Percentiles rank a stretch among this genome's conserved stretches.
Conservation (phyloP, 1,140 invertebrate species). For the Melitaea cinxia region DNA sequence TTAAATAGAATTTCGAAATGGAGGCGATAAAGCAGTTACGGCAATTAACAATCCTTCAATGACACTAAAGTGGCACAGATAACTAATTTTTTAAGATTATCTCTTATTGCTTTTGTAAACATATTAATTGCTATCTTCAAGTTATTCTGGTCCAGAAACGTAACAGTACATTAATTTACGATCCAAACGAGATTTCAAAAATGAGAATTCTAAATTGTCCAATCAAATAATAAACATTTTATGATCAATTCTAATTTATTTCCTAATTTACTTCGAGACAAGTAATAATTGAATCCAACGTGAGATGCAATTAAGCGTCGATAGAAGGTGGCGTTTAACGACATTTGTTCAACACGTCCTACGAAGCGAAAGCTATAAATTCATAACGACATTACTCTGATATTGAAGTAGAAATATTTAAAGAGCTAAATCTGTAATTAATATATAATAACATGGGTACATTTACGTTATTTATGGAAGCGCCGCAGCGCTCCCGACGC, state of each 20-base stretch:
- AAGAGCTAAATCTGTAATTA: conserved; percentile 25
- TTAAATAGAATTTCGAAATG: no score
- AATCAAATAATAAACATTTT: conserved; percentile 33
- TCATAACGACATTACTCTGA: conserved; percentile 21
- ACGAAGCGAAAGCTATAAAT: conserved; percentile 19
- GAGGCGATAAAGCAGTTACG: background rate
- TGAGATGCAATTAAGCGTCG: conserved; percentile 4
- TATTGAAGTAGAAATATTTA: conserved; percentile 22
- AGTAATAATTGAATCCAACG: conserved; percentile 27
- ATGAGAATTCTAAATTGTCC: conserved; percentile 12
- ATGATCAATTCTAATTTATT: conserved; percentile 27
- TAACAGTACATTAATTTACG: conserved; percentile 18
- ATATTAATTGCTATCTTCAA: conserved; percentile 7
- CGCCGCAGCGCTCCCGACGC: conserved; percentile 5
- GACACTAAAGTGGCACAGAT: background rate
- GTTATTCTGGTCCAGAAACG: background rate
- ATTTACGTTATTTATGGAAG: conserved; percentile 24
- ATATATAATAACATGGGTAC: conserved; percentile 25
- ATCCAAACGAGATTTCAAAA: conserved; percentile 17
- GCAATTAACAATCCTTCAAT: background rate
- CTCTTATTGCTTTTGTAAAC: background rate
- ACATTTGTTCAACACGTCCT: conserved; percentile 18
- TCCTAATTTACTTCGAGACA: conserved; percentile 25
- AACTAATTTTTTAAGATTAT: background rate
- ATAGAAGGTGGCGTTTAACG: background rate